A percentile compares a stretch with the other conserved stretches of the same genome.
These are phyloP conservation scores for Peromyscus nudipes DNA, from an alignment of 2,797 vertebrate species.

Conservation along the genomic window DNA sequence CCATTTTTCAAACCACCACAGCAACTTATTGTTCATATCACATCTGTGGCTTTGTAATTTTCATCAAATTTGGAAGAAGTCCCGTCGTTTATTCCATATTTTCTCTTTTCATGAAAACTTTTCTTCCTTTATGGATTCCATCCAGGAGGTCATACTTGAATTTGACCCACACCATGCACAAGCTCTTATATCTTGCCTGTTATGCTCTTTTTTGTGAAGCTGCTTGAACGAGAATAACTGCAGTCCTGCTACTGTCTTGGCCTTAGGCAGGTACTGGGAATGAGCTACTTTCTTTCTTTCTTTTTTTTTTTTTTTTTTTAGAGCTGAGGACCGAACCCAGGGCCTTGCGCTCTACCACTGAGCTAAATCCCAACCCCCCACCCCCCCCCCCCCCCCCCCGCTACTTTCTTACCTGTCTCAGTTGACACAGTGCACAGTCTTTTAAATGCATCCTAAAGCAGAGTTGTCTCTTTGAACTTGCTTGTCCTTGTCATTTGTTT, in stretches of 20 bases:
- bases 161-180: neutral
- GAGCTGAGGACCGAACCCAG: no score
- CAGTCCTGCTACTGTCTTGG: constrained; percentile 15
- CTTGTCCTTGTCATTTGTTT: constrained; percentile 62
- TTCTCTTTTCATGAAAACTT: neutral
- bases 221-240: constrained; percentile 35
- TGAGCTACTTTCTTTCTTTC: neutral
- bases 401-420: constrained; percentile 36
- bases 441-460: constrained; percentile 13
- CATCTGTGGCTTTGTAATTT: constrained; percentile 8
- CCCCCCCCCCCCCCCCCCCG: no score
- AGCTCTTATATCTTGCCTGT: neutral
- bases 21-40: constrained; percentile 42
- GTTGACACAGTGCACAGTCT: constrained; percentile 14
- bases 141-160: constrained; percentile 7
- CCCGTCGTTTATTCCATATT: constrained; percentile 42
- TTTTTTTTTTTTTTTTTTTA: no score
- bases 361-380: no score
- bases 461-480: constrained; percentile 52
- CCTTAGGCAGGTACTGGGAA: neutral
- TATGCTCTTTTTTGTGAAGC: constrained; percentile 8
- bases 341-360: no score
- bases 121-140: neutral
- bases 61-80: constrained; percentile 37
- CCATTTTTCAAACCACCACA: neutral